Evolutionary conservation across 2,888 invertebrate genomes (phyloP).

Genomic region (Pristionchus fissidentatus): DNA sequence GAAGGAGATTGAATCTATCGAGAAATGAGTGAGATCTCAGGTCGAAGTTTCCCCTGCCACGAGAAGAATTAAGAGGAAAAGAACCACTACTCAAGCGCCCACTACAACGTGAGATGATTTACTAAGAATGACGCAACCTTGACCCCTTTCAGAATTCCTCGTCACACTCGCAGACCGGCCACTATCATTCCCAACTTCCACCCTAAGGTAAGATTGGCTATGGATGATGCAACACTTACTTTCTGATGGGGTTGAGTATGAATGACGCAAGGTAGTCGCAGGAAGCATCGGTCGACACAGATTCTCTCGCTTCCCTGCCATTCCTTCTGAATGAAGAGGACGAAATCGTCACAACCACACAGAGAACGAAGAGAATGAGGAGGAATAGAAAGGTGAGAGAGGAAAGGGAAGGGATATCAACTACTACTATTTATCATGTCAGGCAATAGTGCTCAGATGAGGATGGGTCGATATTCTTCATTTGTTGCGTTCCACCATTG

Average conservation of each 20-base stretch:
- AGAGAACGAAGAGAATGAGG: neutral
- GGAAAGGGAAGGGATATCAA: too few species aligned
- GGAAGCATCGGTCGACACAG: constrained; percentile 13
- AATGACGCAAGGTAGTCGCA: neutral
- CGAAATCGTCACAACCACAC: neutral
- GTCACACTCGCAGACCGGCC: constrained; percentile 17
- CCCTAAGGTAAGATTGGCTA: neutral
- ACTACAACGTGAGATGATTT: neutral
- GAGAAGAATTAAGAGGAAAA: neutral
- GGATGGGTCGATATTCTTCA: too few species aligned
- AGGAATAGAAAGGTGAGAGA: constrained; percentile 19
- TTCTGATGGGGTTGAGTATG: neutral
- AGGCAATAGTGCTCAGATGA: too few species aligned
- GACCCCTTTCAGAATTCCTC: neutral
- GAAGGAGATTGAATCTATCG: too few species aligned
- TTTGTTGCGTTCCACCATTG: too few species aligned
- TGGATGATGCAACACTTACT: neutral
- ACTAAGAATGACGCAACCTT: neutral
- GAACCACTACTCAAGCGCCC: constrained; percentile 22
- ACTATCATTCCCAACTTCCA: constrained; percentile 43
- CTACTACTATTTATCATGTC: too few species aligned
- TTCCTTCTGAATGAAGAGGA: neutral
- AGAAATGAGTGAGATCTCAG: neutral
- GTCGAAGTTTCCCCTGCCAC: neutral
- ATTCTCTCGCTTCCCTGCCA: constrained; percentile 17